Conservation (phyloP, 1,140 invertebrate species). For the Stegodyphus mimosarum region DNA sequence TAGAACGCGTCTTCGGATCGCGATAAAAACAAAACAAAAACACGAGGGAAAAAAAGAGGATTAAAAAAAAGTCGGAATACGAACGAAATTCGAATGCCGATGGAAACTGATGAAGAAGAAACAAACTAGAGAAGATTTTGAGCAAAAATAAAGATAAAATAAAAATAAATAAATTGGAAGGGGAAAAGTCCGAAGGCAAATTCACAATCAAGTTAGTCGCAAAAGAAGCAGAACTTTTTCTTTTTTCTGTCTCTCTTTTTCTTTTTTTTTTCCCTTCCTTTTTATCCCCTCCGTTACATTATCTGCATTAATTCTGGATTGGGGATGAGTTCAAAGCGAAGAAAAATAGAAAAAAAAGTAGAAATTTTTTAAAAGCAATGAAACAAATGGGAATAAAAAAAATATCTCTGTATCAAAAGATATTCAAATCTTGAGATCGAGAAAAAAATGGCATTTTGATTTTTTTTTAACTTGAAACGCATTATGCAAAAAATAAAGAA, state of each 20-base stretch:
- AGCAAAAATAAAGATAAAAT: neutral
- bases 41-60: neutral
- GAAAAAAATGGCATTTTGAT: neutral
- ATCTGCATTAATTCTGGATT: constrained; percentile 57
- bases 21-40: neutral
- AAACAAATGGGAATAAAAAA: neutral
- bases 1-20: neutral
- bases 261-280: neutral
- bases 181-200: constrained; percentile 48
- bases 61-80: neutral
- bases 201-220: constrained; percentile 55
- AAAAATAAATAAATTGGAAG: constrained; percentile 12
- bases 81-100: constrained; percentile 45
- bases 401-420: constrained; percentile 14
- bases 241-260: constrained; percentile 8
- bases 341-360: neutral
- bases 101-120: constrained; percentile 49
- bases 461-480: neutral
- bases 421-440: constrained; percentile 4
- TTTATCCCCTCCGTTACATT: constrained; percentile 18
- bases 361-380: constrained; percentile 1
- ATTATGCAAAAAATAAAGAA: no score
- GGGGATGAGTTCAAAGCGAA: constrained; percentile 18
- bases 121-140: constrained; percentile 16
- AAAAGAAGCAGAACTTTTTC: constrained; percentile 6